Evolutionary conservation across 2,888 invertebrate species (phyloP), one percentile per base, ranked within the genome.

Genomic region (Oxycera nigricornis): DNA sequence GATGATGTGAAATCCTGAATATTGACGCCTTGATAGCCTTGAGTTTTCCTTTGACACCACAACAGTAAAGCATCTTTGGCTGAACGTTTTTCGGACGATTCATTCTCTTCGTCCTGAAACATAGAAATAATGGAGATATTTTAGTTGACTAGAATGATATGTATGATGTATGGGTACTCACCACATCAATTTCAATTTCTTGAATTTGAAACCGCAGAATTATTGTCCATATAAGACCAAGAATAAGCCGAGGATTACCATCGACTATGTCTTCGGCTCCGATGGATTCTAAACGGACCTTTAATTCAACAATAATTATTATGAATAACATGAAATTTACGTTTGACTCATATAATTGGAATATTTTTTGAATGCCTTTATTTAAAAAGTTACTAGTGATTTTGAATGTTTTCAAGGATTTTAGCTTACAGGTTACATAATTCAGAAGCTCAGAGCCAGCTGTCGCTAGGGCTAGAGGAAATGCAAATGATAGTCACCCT

Each of bases 261-360:
- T 99, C 98, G 77, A 98, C 97, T 79, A 99, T 98, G 86, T 99
- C 98, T 87, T 98, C 98, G 17, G 98, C 98, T 78, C 98, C 98
- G 82, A 99, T 98, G 81, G 97, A 98, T 88, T 98, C 98, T 85
- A 98, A 87, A 65, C 97, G 92, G 76, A 98, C 95, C 96, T 96
- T 84, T 1, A 81, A n/a, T n/a, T n/a, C n/a, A n/a, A n/a, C n/a
- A n/a, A n/a, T n/a, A n/a, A n/a, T n/a, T n/a, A n/a, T n/a, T n/a
- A n/a, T n/a, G n/a, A n/a, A n/a, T n/a, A n/a, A n/a, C n/a, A n/a
- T n/a, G n/a, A n/a, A n/a, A n/a, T n/a, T n/a, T n/a, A n/a, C n/a
- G n/a, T n/a, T n/a, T n/a, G n/a, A n/a, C n/a, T n/a, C n/a, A n/a
- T n/a, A n/a, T n/a, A n/a, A n/a, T n/a, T n/a, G n/a, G n/a, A n/a